Base-by-base conservation (phyloP, 37 sponge, comb jelly and placozoan species). In the Beroe forskalii region DNA sequence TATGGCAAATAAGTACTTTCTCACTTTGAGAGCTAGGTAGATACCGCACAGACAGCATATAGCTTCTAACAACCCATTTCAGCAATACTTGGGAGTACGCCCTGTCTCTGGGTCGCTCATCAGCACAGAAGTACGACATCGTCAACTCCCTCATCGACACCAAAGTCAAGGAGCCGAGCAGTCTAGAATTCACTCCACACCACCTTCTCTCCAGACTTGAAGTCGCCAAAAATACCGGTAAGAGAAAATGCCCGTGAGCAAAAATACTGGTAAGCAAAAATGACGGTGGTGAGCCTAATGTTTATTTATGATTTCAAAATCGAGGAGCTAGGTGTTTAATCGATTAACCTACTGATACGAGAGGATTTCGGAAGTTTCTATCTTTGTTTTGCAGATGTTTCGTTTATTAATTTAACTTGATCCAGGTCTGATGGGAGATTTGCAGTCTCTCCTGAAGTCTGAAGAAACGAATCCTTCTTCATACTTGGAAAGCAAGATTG, bases 51-150 rank as follows among this genome's bases (percentile, higher is more conserved):
- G n/a, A n/a, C n/a, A n/a, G n/a, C n/a, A n/a, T n/a, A n/a, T n/a
- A n/a, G n/a, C n/a, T n/a, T n/a, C n/a, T n/a, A n/a, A n/a, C 60
- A 55, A 9, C 66, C 17, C 66, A 23, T 32, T 37, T 32, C 38
- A 69, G 72, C 39, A 69, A 69, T 37, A 35, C 72, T 4, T 69
- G 72, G 72, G 72, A 69, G 72, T 69, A 69, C 38, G 72, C 72
- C 25, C 72, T 69, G 36, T 69, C 72, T 9, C 72, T 69, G 9
- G 72, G 72, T 32, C 27, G 72, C 37, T 69, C 72, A 1, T 33
- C 9, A 19, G 4, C 36, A 2, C 37, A 69, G 39, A 69, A 69
- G 72, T 69, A 69, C 72, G 32, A 69, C 72, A 33, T 69, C 4
- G 39, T 69, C 37, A 36, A 35, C 72, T 19, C 33, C 4, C 72